A percentile compares a stretch with the other conserved stretches of the same genome.
phyloP scores from a whole-genome alignment of 2,113 vertebrate species.

The Nothoprocta perdicaria region DNA sequence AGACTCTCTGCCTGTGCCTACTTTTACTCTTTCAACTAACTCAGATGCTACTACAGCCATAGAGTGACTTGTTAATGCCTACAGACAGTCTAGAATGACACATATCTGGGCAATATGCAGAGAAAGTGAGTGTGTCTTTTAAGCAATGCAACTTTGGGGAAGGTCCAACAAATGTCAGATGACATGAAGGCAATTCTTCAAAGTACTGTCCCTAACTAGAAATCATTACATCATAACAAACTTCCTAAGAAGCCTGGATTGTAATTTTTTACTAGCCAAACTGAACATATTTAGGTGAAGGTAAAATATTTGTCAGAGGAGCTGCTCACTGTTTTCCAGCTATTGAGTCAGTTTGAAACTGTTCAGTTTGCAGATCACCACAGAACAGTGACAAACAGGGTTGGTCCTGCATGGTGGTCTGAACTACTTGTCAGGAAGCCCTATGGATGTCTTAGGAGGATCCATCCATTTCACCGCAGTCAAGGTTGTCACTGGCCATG shows the following conservation, averaged over 20 bases:
- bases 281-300: not conserved
- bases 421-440: not conserved
- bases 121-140: not conserved
- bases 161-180: not conserved
- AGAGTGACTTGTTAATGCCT: not conserved
- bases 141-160: not conserved
- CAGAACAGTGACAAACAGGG: conserved; percentile 32
- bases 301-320: not conserved
- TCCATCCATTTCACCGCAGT: conserved; percentile 4
- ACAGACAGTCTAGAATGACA: not conserved
- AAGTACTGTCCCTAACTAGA: not conserved
- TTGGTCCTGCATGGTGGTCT: not conserved
- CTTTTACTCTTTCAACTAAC: not conserved
- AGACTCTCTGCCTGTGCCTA: accelerated
- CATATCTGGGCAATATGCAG: not conserved
- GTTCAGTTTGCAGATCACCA: conserved; percentile 31
- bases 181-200: not conserved
- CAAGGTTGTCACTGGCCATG: not conserved
- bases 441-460: not conserved
- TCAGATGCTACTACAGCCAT: not conserved
- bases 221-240: not conserved
- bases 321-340: not conserved
- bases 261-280: not conserved
- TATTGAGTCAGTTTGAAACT: not conserved
- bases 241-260: not conserved